These are phyloP conservation scores for Timema podura DNA, from an alignment of 2,888 invertebrate genomes.

Conservation along the genomic window DNA sequence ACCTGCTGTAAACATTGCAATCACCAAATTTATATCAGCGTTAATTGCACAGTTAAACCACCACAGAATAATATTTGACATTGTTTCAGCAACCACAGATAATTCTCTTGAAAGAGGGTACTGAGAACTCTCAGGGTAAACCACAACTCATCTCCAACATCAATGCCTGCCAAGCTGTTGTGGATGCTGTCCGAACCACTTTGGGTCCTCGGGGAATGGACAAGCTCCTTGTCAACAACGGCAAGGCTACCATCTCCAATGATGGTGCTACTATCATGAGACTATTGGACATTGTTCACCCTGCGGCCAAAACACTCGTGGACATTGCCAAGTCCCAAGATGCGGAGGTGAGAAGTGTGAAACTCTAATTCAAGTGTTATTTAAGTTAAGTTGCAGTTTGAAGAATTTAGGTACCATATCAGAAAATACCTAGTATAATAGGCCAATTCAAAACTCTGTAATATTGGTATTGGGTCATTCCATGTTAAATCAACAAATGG, in stretches of 20 bases:
- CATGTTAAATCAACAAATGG: too few species aligned
- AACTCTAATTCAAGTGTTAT: too few species aligned
- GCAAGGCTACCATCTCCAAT: constrained; percentile 96
- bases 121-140: constrained; percentile 93
- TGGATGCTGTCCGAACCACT: constrained; percentile 95
- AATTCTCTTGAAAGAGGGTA: constrained; percentile 94
- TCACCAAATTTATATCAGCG: not conserved
- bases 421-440: too few species aligned
- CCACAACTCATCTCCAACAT: constrained; percentile 95
- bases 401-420: too few species aligned
- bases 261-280: constrained; percentile 99
- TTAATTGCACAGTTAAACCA: too few species aligned
- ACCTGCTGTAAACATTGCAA: not conserved
- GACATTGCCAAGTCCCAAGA: constrained; percentile 99
- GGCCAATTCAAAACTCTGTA: too few species aligned
- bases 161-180: constrained; percentile 92
- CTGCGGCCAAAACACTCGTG: constrained; percentile 95
- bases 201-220: constrained; percentile 99
- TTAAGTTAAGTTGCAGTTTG: too few species aligned
- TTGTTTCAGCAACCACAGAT: constrained; percentile 90
- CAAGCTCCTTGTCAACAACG: constrained; percentile 91
- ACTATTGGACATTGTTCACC: constrained; percentile 95
- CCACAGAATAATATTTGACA: constrained; percentile 17
- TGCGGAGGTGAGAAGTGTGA: constrained; percentile 67
- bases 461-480: too few species aligned